Percentiles rank a stretch among this genome's conserved stretches.
phyloP scores from a whole-genome alignment of 30 jellyfish, hydroid and myxozoan species.

The Catostylus mosaicus region DNA sequence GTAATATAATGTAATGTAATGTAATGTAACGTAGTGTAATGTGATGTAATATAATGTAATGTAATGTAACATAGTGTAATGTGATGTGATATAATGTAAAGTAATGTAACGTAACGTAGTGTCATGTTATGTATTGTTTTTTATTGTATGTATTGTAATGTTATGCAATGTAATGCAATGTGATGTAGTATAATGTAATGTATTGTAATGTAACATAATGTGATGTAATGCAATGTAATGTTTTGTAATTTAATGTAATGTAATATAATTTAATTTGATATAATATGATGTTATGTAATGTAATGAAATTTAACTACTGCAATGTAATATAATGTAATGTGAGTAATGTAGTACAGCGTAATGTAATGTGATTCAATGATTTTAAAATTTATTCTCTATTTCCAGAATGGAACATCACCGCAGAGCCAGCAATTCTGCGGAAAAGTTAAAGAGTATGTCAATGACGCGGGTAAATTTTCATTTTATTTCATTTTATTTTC shows the following conservation, averaged over 20 bases:
- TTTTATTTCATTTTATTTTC: background rate
- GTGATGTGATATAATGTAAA: background rate
- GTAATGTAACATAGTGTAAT: background rate
- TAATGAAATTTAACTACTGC: background rate
- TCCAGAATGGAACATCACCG: constrained; percentile 48
- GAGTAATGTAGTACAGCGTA: background rate
- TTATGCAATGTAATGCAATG: background rate
- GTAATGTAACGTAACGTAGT: background rate
- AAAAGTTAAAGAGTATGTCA: constrained; percentile 73
- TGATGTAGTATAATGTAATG: background rate
- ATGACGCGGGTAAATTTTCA: constrained; percentile 59
- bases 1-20: background rate
- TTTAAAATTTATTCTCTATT: background rate
- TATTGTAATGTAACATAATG: background rate
- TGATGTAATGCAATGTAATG: background rate
- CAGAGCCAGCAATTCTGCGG: constrained; percentile 38
- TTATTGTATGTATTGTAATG: background rate
- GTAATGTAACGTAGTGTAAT: background rate
- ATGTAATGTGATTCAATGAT: background rate
- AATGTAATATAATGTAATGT: background rate
- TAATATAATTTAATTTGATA: background rate
- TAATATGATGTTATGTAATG: background rate
- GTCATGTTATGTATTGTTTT: too few relatives aligned
- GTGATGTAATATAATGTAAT: too few relatives aligned
- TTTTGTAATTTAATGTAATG: background rate